Base-by-base conservation (phyloP, 2,113 vertebrate species). In the Cryptotis parvus region DNA sequence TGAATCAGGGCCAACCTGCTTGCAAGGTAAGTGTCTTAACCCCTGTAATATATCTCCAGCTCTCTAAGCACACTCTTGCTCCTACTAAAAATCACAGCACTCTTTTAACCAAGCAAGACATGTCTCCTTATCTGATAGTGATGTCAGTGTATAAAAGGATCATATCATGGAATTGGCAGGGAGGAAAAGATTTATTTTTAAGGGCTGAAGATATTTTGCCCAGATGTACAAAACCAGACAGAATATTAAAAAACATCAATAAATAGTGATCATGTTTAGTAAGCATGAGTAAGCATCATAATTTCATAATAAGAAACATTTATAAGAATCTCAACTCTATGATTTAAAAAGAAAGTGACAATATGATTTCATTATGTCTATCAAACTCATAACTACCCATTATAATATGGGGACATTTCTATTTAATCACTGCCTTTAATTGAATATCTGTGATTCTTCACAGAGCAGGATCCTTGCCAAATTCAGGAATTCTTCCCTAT, bases 401-500 rank as follows among this genome's bases (percentile, higher is more conserved):
- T 83, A 83, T 27, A n/a, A 79, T 90, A 68, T 86, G 76, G 72
- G 0, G 0, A 55, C 29, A 1, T 82, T 78, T 96, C 72, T 77
- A 83, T 76, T 95, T 92, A 82, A 84, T 75, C 69, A 87, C n/a
- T 6, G 12, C 58, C 77, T 90, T 88, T 73, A 20, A 10, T 39
- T 20, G 24, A 90, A 85, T 90, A 69, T 66, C 91, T 83, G 89
- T 90, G 80, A 58, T 49, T 78, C 26, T 72, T 33, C 37, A 66
- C 52, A 89, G 70, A 94, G 85, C 72, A 95, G 90, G 90, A 88
- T 91, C 55, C 72, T 93, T 95, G 90, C 83, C 88, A 96, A 95
- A 95, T 77, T 73, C 75, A 93, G 29, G 82, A 58, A 68, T 93
- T 68, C n/a, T 92, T 84, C 35, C 82, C 70, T 85, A 84, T 85